A percentile compares a stretch with the other conserved stretches of the same genome.
Conservation (phyloP, 2,888 invertebrate genomes). For the Odontothrips loti region DNA sequence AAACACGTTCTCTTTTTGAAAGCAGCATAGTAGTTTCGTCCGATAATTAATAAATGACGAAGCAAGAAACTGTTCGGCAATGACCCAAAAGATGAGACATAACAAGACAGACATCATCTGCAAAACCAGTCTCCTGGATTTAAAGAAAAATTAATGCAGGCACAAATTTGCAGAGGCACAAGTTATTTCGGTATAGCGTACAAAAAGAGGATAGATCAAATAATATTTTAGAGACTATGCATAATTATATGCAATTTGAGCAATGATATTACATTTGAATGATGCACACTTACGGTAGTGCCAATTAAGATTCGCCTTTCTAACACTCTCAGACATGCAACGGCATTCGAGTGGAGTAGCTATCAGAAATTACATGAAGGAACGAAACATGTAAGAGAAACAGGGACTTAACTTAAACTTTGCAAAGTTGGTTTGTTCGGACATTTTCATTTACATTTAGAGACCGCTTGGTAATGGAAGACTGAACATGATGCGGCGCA, state of each 20-base stretch:
- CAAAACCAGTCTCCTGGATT: not conserved
- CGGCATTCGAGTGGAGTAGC: not conserved
- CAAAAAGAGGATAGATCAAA: not conserved
- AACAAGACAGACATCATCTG: not conserved
- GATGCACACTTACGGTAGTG: not conserved
- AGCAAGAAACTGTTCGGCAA: not conserved
- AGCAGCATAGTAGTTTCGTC: no score
- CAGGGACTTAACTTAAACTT: not conserved
- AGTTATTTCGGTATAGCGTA: not conserved
- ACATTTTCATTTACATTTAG: not conserved
- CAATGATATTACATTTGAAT: not conserved
- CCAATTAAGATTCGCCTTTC: no score
- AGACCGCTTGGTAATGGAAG: not conserved
- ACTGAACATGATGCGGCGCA: conserved; percentile 2
- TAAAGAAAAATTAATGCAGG: not conserved
- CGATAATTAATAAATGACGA: not conserved
- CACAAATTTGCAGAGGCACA: no score
- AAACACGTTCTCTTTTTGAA: no score
- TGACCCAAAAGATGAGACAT: no score
- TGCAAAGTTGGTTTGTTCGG: not conserved
- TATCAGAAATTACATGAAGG: not conserved
- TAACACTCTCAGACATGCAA: no score
- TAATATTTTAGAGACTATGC: conserved; percentile 20
- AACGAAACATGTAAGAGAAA: not conserved
- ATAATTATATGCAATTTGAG: conserved; percentile 17